phyloP scores from a whole-genome alignment of 2,113 vertebrate genomes.

The Donacobius atricapilla region DNA sequence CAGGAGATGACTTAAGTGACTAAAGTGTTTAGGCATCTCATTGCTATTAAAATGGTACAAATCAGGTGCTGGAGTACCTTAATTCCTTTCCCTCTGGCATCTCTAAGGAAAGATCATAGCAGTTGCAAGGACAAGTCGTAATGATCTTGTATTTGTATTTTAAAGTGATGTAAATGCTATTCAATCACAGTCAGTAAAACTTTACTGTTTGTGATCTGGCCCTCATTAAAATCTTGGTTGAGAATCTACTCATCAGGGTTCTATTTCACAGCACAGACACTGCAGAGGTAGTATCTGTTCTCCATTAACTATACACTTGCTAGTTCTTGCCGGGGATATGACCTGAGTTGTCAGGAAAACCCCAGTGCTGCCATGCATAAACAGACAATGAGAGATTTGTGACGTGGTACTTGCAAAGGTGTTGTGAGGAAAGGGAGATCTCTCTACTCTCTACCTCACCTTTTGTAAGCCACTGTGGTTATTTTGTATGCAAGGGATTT shows the following conservation, averaged over 20 bases:
- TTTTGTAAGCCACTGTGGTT: background rate
- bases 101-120: background rate
- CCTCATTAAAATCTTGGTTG: background rate
- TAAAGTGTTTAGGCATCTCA: background rate
- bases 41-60: background rate
- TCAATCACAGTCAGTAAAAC: background rate
- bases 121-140: background rate
- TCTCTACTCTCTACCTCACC: background rate
- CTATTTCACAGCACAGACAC: accelerated
- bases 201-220: background rate
- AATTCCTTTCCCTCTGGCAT: background rate
- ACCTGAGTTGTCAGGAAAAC: background rate
- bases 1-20: background rate
- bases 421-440: background rate
- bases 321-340: background rate
- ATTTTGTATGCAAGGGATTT: background rate
- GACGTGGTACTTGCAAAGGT: background rate
- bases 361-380: background rate
- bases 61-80: background rate
- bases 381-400: background rate
- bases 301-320: background rate
- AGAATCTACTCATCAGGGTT: background rate
- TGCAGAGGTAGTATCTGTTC: background rate
- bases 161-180: background rate
- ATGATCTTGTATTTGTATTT: background rate